These are phyloP conservation scores for Mantis religiosa DNA, from an alignment of 2,888 invertebrate genomes.

Conservation along the genomic window DNA sequence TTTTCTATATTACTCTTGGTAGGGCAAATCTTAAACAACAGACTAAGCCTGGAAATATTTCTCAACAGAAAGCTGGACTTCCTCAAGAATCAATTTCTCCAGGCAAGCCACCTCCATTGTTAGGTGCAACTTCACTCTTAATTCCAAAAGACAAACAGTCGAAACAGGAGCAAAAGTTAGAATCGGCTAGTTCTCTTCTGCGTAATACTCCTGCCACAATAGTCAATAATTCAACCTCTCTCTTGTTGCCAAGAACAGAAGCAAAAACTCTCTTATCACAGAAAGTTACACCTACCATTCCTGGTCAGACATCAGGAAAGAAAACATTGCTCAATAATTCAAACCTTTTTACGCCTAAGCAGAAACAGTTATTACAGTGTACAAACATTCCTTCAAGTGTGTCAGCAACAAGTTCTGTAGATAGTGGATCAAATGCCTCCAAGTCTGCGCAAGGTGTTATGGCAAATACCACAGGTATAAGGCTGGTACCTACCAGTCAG, in stretches of 20 bases:
- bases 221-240: background rate
- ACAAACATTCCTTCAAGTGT: background rate
- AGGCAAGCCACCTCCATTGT: background rate
- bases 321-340: background rate
- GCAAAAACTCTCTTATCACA: background rate
- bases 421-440: background rate
- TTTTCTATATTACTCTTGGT: slow-evolving; percentile 23
- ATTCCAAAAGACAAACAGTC: background rate
- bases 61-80: background rate
- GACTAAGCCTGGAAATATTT: background rate
- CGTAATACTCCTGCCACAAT: background rate
- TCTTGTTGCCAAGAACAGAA: background rate
- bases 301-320: background rate
- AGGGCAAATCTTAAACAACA: background rate
- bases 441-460: background rate
- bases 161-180: background rate
- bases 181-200: background rate
- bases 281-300: background rate
- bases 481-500: background rate
- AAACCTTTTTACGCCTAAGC: background rate
- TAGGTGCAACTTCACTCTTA: background rate
- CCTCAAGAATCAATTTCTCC: background rate
- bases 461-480: background rate
- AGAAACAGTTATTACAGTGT: background rate
- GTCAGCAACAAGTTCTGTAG: background rate